Evolutionary conservation across 64 coral and sea anemone genomes (phyloP).

Genomic region (Montipora sp.): DNA sequence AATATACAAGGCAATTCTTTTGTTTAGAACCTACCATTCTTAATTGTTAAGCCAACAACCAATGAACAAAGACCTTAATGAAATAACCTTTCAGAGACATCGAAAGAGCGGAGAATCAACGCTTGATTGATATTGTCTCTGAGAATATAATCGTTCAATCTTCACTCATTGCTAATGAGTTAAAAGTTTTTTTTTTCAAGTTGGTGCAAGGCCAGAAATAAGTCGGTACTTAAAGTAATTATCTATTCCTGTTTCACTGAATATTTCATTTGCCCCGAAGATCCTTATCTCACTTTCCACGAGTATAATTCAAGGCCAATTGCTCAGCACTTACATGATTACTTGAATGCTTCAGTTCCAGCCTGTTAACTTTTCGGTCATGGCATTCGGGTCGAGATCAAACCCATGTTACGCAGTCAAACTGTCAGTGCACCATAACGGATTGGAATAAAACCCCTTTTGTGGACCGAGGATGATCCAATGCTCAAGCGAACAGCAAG

Average conservation of each 20-base stretch:
- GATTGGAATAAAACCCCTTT: too few species aligned
- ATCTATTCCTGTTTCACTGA: not conserved
- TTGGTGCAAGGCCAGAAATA: not conserved
- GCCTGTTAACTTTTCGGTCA: conserved; percentile 20
- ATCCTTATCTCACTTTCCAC: not conserved
- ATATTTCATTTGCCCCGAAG: not conserved
- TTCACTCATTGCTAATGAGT: conserved; percentile 28
- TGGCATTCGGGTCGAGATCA: too few species aligned
- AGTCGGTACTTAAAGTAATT: not conserved
- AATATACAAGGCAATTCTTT: conserved; percentile 50
- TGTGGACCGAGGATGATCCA: too few species aligned
- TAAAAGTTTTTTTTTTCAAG: not conserved
- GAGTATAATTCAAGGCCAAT: conserved; percentile 24
- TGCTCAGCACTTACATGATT: conserved; percentile 43
- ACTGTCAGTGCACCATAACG: too few species aligned
- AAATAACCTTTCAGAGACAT: conserved; percentile 49
- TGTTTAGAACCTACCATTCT: conserved; percentile 49
- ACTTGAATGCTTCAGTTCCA: conserved; percentile 47
- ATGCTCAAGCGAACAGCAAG: too few species aligned
- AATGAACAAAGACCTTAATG: conserved; percentile 65
- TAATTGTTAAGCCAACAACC: conserved; percentile 10
- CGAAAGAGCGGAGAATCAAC: conserved; percentile 32
- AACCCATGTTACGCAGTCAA: too few species aligned
- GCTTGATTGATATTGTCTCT: conserved; percentile 38
- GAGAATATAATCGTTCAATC: conserved; percentile 21